Evolutionary conservation across 2,113 vertebrate genomes (phyloP).

Genomic region (Rhea pennata): DNA sequence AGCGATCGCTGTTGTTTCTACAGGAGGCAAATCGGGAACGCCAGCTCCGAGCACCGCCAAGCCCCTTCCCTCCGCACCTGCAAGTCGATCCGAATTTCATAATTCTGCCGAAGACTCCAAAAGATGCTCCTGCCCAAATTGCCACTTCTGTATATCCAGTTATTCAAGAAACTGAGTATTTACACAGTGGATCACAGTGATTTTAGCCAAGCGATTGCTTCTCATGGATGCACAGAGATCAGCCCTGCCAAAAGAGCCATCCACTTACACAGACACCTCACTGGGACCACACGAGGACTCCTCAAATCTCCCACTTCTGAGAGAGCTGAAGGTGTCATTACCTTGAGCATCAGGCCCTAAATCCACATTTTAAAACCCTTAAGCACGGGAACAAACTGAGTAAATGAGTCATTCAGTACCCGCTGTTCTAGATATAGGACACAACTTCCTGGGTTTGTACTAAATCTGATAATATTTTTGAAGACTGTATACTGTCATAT

Average conservation of each 20-base stretch:
- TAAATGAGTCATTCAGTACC: slow-evolving; percentile 20
- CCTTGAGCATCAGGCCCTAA: not conserved
- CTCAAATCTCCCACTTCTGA: not conserved
- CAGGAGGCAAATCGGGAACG: not conserved
- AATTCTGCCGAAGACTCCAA: not conserved
- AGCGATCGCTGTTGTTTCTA: no score
- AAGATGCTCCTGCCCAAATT: not conserved
- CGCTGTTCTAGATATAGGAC: not conserved
- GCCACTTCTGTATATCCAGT: not conserved
- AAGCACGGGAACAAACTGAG: not conserved
- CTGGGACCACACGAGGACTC: not conserved
- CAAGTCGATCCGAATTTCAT: not conserved
- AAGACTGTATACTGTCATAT: slow-evolving; percentile 28
- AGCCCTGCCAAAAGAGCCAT: not conserved
- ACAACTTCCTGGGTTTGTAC: not conserved
- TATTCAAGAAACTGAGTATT: not conserved
- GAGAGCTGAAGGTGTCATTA: not conserved
- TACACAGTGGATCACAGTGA: not conserved
- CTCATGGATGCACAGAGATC: not conserved
- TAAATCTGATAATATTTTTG: slow-evolving; percentile 47
- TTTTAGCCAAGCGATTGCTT: not conserved
- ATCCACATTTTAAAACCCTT: slow-evolving; percentile 12
- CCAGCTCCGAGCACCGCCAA: not conserved
- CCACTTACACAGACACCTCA: not conserved
- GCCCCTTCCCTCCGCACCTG: not conserved